These are phyloP conservation scores for Diploscapter pachys DNA, from an alignment of 1,140 invertebrate genomes.

Conservation along the genomic window DNA sequence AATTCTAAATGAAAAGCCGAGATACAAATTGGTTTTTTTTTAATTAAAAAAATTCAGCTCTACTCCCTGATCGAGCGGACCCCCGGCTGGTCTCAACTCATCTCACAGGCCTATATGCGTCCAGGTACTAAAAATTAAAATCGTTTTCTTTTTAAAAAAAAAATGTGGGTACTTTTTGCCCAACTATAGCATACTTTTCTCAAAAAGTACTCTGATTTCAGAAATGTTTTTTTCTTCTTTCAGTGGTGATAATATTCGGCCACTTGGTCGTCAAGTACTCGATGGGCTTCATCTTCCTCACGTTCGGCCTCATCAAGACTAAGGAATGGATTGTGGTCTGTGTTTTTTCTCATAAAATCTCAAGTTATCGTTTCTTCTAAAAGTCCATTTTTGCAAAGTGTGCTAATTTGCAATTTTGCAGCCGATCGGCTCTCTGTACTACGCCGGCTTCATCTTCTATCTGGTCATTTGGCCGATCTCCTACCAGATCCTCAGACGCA, in stretches of 20 bases:
- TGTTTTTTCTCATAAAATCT: background rate
- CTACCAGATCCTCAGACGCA: conserved; percentile 41
- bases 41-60: conserved; percentile 38
- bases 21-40: background rate
- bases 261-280: conserved; percentile 48
- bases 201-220: too few species aligned
- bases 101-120: conserved; percentile 38
- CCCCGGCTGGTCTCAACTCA: conserved; percentile 44
- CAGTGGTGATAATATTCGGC: conserved; percentile 46
- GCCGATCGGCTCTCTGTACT: conserved; percentile 54
- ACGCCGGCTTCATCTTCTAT: conserved; percentile 51
- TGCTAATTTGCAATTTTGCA: conserved; percentile 35
- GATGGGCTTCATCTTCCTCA: conserved; percentile 58
- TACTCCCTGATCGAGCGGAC: conserved; percentile 47
- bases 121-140: conserved; percentile 12
- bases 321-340: conserved; percentile 54
- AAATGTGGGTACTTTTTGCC: too few species aligned
- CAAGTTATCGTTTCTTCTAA: too few species aligned
- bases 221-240: too few species aligned
- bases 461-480: conserved; percentile 52
- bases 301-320: conserved; percentile 57
- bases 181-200: too few species aligned
- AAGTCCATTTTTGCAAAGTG: background rate
- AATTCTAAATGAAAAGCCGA: too few species aligned
- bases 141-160: too few species aligned